Percentiles rank a stretch among this genome's conserved stretches.
These are phyloP conservation scores for Drosophila demipolita DNA, from an alignment of 2,888 invertebrate species.

Conservation along the genomic window DNA sequence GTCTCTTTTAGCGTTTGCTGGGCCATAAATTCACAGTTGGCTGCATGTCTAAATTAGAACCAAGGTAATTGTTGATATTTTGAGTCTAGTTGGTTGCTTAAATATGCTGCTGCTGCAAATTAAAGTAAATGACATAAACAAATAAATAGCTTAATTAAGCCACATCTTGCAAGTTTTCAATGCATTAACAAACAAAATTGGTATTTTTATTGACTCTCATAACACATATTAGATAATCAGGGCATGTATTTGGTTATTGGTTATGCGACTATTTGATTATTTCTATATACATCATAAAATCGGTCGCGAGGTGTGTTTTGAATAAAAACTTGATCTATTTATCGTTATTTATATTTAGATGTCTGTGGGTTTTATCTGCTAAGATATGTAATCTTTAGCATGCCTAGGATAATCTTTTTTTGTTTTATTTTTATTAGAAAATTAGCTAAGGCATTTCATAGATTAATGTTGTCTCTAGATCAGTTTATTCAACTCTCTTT, in stretches of 20 bases:
- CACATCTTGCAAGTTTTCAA: neutral
- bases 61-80: slow-evolving; percentile 45
- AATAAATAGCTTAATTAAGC: slow-evolving; percentile 13
- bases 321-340: neutral
- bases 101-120: slow-evolving; percentile 26
- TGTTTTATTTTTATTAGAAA: neutral
- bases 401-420: neutral
- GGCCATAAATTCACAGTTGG: slow-evolving; percentile 71
- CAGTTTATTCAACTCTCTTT: neutral
- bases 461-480: neutral
- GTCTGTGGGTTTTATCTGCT: neutral
- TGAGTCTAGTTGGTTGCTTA: slow-evolving; percentile 13
- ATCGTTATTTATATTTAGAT: neutral
- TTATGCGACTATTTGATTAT: neutral
- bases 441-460: neutral
- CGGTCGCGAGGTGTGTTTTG: neutral
- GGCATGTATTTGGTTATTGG: neutral
- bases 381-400: neutral
- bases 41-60: slow-evolving; percentile 48
- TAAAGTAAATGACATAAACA: slow-evolving; percentile 4
- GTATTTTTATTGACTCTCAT: neutral
- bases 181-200: neutral
- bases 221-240: neutral
- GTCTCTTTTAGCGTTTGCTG: slow-evolving; percentile 11
- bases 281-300: neutral